Conservation (phyloP, 2,888 invertebrate species). For the Dolomedes plantarius region DNA sequence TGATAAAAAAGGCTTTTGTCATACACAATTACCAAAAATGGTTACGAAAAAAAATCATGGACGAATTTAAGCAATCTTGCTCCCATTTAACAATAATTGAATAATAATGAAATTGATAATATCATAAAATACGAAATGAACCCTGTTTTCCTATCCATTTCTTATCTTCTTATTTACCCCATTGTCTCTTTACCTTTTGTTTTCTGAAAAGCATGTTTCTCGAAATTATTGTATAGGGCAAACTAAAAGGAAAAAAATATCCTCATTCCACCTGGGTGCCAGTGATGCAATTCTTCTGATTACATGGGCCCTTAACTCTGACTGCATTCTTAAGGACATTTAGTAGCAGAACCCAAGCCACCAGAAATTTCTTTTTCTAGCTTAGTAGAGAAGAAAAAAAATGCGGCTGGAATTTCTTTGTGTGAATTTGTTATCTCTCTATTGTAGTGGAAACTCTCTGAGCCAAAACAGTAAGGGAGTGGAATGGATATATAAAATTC, state of each 20-base stretch:
- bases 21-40: no score
- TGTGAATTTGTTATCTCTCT: constrained; percentile 1
- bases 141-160: no score
- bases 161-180: no score
- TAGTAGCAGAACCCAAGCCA: constrained; percentile 30
- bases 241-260: not conserved
- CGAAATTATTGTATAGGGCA: no score
- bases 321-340: constrained; percentile 55
- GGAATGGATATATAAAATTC: no score
- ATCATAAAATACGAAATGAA: no score
- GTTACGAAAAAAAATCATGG: no score
- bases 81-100: no score
- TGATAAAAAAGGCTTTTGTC: no score
- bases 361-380: constrained; percentile 27
- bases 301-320: constrained; percentile 41
- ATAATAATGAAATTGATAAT: no score
- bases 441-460: not conserved
- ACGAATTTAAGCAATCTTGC: no score
- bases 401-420: not conserved
- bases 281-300: constrained; percentile 55
- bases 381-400: not conserved
- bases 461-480: no score
- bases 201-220: not conserved
- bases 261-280: constrained; percentile 2
- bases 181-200: not conserved